Evolutionary conservation across 1,140 invertebrate species (phyloP).

Genomic region (Drosophila ironensis): DNA sequence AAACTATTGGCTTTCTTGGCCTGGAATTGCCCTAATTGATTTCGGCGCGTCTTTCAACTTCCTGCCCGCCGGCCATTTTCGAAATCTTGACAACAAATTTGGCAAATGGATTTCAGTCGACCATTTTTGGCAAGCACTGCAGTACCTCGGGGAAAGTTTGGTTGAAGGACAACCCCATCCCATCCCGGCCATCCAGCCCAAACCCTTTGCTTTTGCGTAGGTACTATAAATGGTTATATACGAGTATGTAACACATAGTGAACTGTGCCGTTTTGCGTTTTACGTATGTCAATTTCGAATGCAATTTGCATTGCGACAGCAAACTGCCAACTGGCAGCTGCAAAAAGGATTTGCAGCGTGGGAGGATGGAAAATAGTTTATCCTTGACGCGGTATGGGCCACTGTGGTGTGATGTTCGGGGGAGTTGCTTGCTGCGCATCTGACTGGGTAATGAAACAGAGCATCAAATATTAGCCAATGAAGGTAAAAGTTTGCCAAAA

Average conservation of each 20-base stretch:
- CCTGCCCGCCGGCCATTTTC: neutral
- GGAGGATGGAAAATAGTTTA: conserved; percentile 22
- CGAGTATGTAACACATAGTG: conserved; percentile 6
- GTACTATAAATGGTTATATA: neutral
- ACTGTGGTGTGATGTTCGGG: neutral
- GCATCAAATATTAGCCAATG: conserved; percentile 35
- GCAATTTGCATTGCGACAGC: conserved; percentile 59
- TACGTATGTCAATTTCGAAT: conserved; percentile 70
- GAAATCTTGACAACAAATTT: conserved; percentile 59
- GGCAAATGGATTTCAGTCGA: conserved; percentile 56
- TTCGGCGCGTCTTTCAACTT: neutral
- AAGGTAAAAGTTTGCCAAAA: conserved; percentile 26
- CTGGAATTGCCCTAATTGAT: conserved; percentile 7
- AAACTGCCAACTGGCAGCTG: conserved; percentile 33
- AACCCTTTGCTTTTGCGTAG: too few relatives aligned
- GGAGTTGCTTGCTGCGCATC: neutral
- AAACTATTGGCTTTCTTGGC: neutral
- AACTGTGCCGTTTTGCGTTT: conserved; percentile 45
- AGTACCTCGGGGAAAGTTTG: conserved; percentile 33
- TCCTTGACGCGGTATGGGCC: conserved; percentile 16
- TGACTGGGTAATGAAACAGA: conserved; percentile 36
- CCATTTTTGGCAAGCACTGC: conserved; percentile 55
- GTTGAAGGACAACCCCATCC: conserved; percentile 19
- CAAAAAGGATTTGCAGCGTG: conserved; percentile 9
- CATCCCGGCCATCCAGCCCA: neutral